Evolutionary conservation across 2,113 vertebrate genomes (phyloP), one percentile per base, ranked within the genome.

Genomic region (Ictalurus furcatus): DNA sequence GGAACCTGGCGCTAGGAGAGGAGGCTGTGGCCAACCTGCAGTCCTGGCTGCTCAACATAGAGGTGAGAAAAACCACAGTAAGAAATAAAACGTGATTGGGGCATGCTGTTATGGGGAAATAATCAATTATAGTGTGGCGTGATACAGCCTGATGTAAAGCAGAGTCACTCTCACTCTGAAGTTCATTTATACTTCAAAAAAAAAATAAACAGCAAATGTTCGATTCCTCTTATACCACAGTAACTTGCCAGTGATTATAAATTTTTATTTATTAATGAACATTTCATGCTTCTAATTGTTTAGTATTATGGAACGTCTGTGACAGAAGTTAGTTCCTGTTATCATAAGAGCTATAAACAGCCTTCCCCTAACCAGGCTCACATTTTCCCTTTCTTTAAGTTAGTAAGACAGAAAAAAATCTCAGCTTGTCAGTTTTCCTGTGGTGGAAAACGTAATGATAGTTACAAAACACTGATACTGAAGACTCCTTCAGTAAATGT

Each of bases 1-100:
- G 98, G 98, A 99, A 99, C 96, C 96, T 99, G 94, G 97, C 98
- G 0, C 94, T 99, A 89, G 98, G 98, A 28, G 98, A 99, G 93
- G 98, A 99, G 90, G 98, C 98, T 0, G 98, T 99, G 84, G 96
- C 97, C 89, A 97, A 93, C 94, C 97, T 99, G 89, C 98, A 98
- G 94, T 97, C 97, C 91, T 99, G 98, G 98, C 93, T 99, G 90
- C 96, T 99, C 89, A 99, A 97, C 94, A 99, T 99, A 0, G 98
- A 99, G 98, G 98, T 99, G 91, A 96, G 94, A 78, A 21, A 37
- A 28, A 6, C 3, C 17, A 2, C 44, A 84, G 30, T 19, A 25
- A 44, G 12, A 9, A 16, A 63, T 37, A 63, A 59, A 82, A 11
- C 54, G 3, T 19, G 40, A 48, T 78, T 4, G 21, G 5, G 19